These are phyloP conservation scores for Charina bottae DNA, from an alignment of 2,113 vertebrate genomes.

Conservation along the genomic window DNA sequence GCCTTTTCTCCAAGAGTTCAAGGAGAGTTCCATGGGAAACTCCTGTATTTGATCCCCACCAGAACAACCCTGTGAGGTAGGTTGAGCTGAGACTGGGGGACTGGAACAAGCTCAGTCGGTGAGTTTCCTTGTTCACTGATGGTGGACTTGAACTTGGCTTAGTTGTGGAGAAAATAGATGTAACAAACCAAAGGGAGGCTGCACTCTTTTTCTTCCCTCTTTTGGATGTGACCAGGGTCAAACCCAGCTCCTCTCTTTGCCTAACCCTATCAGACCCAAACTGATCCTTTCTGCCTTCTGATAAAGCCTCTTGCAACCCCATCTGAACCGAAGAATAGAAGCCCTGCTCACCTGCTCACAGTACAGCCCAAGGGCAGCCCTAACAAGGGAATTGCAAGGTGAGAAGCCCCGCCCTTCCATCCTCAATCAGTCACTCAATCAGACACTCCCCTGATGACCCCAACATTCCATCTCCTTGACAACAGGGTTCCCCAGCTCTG, in stretches of 20 bases:
- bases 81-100: background rate
- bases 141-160: background rate
- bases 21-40: no score
- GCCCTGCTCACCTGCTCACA: background rate
- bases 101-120: background rate
- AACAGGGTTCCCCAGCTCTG: background rate
- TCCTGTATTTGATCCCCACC: background rate
- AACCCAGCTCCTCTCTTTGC: background rate
- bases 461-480: background rate
- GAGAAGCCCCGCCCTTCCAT: background rate
- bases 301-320: background rate
- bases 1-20: no score
- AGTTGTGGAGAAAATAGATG: background rate
- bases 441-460: background rate
- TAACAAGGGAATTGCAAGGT: background rate
- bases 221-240: background rate
- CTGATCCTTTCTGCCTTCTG: background rate
- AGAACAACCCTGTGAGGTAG: background rate
- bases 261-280: background rate
- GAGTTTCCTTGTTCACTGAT: background rate
- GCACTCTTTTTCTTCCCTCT: background rate
- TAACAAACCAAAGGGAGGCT: background rate
- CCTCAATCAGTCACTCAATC: background rate
- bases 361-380: background rate
- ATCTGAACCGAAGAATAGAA: background rate